Base-by-base conservation (phyloP, 2,888 invertebrate species). In the Leptopilina myrica region DNA sequence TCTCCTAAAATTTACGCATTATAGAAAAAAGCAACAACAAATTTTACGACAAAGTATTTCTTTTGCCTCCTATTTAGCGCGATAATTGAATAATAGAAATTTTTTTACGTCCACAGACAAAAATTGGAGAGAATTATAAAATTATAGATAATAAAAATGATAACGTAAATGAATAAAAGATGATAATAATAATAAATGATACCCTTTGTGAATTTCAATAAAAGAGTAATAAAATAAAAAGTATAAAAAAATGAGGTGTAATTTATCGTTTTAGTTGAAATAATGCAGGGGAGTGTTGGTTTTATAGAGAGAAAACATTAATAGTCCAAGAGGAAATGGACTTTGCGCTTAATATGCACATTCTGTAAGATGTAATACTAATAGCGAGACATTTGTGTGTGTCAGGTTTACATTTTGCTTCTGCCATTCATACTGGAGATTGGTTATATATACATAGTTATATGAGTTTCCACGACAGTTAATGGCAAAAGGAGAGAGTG, bases 281-380 rank as follows among this genome's bases (percentile, higher is more conserved):
- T 49, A 26, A 49, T 69, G 67, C 20, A 33, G 33, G 33, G 33
- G 67, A 69, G 67, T 49, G 20, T 49, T 69, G 2, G 26, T 20
- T 11, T 69, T 20, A 69, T 49, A 49, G 12, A 69, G 67, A 69
- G 67, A 69, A 49, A 12, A 49, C 49, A 69, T 69, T 69, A 43
- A 49, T 69, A 69, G 15, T 69, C 20, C 49, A 0, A 12, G 49
- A 49, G 67, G 67, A 69, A 49, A 69, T 69, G 67, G 67, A 69
- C 67, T 69, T 69, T 69, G 67, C 14, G 67, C 49, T 62, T 69
- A 69, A 49, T 69, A 69, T 69, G 49, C 67, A 69, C 49, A 69
- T 69, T 69, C 67, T 69, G 67, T 69, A 12, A 65, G 67, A 43
- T 26, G 67, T 67, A 67, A 67, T 49, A 49, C 67, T 69, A 69